Percentiles rank a stretch among this genome's conserved stretches.
Evolutionary conservation across 2,797 vertebrate genomes (phyloP).

Genomic region (Miichthys miiuy): DNA sequence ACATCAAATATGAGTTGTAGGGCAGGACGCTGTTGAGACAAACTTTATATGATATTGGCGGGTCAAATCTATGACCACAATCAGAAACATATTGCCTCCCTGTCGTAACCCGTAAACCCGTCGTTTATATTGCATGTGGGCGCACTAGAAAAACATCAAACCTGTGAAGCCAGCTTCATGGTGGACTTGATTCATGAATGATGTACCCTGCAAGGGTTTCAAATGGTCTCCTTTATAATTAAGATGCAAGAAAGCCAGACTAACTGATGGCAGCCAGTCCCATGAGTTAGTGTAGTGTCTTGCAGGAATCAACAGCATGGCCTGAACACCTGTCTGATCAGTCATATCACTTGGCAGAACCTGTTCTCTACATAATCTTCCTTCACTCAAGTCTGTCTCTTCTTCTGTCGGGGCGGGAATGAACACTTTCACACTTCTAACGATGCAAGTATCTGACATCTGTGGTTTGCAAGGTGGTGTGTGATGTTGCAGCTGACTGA

Average conservation of each 20-base stretch:
- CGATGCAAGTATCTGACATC: constrained; percentile 68
- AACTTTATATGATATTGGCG: constrained; percentile 21
- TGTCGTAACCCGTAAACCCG: background rate
- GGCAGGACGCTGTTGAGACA: constrained; percentile 20
- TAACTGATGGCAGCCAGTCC: constrained; percentile 16
- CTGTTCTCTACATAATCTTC: constrained; percentile 58
- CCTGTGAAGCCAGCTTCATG: background rate
- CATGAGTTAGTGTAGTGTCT: background rate
- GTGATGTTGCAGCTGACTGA: constrained; percentile 71
- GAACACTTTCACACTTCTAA: constrained; percentile 64
- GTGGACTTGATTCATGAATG: background rate
- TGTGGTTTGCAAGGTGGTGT: constrained; percentile 71
- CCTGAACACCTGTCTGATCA: constrained; percentile 47
- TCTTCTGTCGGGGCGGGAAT: constrained; percentile 46
- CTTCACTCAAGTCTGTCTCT: constrained; percentile 53
- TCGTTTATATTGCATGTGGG: constrained; percentile 17
- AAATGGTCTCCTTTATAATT: constrained; percentile 18
- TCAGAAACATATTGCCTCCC: constrained; percentile 10
- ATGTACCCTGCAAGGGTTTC: background rate
- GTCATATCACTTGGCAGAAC: constrained; percentile 47
- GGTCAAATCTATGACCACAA: constrained; percentile 18
- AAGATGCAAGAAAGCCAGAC: constrained; percentile 21
- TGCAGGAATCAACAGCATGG: constrained; percentile 36
- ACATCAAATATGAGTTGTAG: constrained; percentile 40
- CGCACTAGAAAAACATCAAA: background rate